Base-by-base conservation (phyloP, 2,797 vertebrate genomes). In the Ciconia nigra region DNA sequence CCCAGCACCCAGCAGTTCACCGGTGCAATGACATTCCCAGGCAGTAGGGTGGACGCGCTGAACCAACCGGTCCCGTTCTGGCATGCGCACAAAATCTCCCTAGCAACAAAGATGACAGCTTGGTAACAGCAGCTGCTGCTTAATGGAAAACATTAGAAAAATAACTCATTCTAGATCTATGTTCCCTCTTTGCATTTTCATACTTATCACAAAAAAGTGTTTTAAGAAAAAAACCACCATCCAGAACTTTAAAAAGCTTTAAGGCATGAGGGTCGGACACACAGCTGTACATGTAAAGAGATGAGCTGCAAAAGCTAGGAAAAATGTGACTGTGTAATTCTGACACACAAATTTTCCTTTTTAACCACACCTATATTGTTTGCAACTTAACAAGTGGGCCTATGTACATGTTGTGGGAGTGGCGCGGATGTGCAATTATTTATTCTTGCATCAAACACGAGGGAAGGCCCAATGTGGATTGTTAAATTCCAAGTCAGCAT, bases 81-180 rank as follows among this genome's bases (percentile, higher is more conserved):
- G 95, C 97, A 97, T 39, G 72, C 13, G 10, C 94, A 92, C 88
- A 94, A 89, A 97, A 97, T 96, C 94, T 96, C 97, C 98, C 82
- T 98, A 98, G 97, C 98, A 98, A 98, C 98, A 91, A 96, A 95
- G 95, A 98, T 96, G 97, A 98, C 98, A 98, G 97, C 98, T 97
- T 98, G 95, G 96, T 90, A 98, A 98, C 94, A 96, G 96, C 97
- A 98, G 98, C 97, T 98, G 98, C 97, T 98, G 97, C 97, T 98
- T 98, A 95, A 97, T 97, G 96, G 96, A 97, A 97, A 98, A 97
- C 97, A 96, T 96, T 95, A 93, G 96, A 97, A 97, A 98, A 97
- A 97, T 94, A 97, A 97, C 93, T 96, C 91, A 66, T 94, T 84
- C 94, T 97, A 94, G 37, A 79, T 94, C 94, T 89, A 80, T 52